Percentiles rank a stretch among this genome's conserved stretches.
Conservation (phyloP, 2,888 invertebrate species). For the Drosophila quinaria region DNA sequence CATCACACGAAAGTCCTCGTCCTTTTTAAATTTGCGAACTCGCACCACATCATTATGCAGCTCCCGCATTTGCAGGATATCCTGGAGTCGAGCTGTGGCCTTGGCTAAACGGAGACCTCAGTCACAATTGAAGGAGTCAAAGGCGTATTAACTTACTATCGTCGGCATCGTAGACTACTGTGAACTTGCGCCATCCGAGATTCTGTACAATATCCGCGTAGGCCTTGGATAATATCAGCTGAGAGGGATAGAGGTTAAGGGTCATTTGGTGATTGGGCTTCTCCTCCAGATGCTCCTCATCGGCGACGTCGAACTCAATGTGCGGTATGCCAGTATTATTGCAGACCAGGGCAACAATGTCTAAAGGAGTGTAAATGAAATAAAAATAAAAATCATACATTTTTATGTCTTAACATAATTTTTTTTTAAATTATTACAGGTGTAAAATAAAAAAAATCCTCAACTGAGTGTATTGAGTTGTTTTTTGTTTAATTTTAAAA, state of each 20-base stretch:
- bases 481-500: too few relatives aligned
- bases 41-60: conserved; percentile 89
- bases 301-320: conserved; percentile 88
- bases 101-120: conserved; percentile 46
- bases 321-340: conserved; percentile 89
- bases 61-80: conserved; percentile 90
- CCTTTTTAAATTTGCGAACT: conserved; percentile 88
- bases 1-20: conserved; percentile 79
- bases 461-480: too few relatives aligned
- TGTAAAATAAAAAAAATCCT: too few relatives aligned
- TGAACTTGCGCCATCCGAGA: conserved; percentile 92
- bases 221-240: conserved; percentile 89
- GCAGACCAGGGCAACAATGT: conserved; percentile 87
- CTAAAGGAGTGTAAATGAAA: conserved; percentile 50
- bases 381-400: too few relatives aligned
- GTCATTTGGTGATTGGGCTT: conserved; percentile 87
- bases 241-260: conserved; percentile 90
- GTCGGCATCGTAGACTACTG: conserved; percentile 93
- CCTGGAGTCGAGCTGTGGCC: conserved; percentile 91
- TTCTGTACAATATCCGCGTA: conserved; percentile 90
- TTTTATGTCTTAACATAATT: too few relatives aligned
- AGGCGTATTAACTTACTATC: conserved; percentile 87
- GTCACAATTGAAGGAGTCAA: not conserved
- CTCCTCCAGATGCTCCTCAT: conserved; percentile 84
- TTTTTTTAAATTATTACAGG: too few relatives aligned